Base-by-base conservation (phyloP, 1,140 invertebrate species). In the Saccostrea glomerata region DNA sequence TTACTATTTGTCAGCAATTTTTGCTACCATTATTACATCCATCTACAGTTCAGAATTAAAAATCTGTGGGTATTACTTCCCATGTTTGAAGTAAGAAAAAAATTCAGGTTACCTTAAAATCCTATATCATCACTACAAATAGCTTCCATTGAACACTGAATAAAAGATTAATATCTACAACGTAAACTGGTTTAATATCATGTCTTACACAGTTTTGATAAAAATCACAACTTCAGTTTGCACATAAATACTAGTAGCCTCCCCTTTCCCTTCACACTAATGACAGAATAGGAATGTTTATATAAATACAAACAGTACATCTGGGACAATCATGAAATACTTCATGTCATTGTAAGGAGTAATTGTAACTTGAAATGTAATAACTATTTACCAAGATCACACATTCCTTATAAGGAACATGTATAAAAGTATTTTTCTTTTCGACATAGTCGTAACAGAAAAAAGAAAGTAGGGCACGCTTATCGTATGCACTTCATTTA, bases 141-240 rank as follows among this genome's bases (percentile, higher is more conserved):
- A 3, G 25, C 15, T 77, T 25, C 25, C 70, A 36, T 77, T 15
- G 11, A 77, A 77, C 70, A 47, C 47, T 47, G 47, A 47, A 47
- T 47, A 47, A 47, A 47, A 6, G 25, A 30, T 30, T 77, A 77
- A 77, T 77, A 77, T 77, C 70, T 77, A 77, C 9, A 30, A 23
- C 0, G 23, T 30, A 36, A 77, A 77, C 30, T 25, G 25, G 15
- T 9, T 47, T 77, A 77, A 77, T 77, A 77, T 77, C 70, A 77
- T 30, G 23, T 77, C 15, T 77, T 20, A 63, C 15, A 63, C 58
- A 17, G 9, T 47, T 47, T 47, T 47, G 0, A 47, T 7, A 47
- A 66, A 66, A 66, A 77, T 30, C 70, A 77, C 70, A 77, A 77
- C 70, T 77, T 77, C 25, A 77, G 12, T 77, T 25, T 77, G 23